These are phyloP conservation scores for Eutolmus rufibarbis DNA, from an alignment of 2,888 invertebrate genomes.

Conservation along the genomic window DNA sequence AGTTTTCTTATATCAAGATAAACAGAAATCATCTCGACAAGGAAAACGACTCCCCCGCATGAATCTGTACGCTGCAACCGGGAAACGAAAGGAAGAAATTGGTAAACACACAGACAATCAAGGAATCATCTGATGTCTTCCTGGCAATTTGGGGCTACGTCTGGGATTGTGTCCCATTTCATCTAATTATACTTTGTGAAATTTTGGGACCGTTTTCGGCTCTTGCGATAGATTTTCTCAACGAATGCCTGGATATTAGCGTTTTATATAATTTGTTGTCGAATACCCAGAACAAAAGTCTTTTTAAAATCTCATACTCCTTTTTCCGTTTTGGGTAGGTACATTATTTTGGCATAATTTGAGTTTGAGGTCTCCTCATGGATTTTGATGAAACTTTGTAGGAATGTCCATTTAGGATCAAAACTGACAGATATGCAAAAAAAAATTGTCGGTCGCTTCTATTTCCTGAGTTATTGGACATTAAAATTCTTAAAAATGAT, in stretches of 20 bases:
- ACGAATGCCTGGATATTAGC: neutral
- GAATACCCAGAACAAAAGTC: no score
- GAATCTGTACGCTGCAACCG: constrained; percentile 11
- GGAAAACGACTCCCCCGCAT: neutral
- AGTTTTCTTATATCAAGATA: constrained; percentile 33
- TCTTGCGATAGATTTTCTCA: neutral
- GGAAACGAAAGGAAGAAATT: neutral
- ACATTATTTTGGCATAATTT: no score
- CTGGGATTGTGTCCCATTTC: neutral
- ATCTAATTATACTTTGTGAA: neutral
- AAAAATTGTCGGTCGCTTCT: no score
- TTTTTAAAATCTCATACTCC: no score
- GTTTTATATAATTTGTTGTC: neutral
- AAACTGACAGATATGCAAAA: no score
- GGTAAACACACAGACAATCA: constrained; percentile 21
- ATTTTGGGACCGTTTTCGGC: neutral
- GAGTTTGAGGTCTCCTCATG: no score
- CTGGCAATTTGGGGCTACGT: neutral
- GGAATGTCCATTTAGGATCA: no score
- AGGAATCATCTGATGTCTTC: neutral
- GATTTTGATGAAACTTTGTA: no score
- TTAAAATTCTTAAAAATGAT: no score
- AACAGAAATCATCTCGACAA: constrained; percentile 31
- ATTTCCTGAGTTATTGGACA: no score
- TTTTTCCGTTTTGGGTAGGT: no score